These are phyloP conservation scores for Myocastor coypus DNA, from an alignment of 2,113 vertebrate genomes.

Conservation along the genomic window DNA sequence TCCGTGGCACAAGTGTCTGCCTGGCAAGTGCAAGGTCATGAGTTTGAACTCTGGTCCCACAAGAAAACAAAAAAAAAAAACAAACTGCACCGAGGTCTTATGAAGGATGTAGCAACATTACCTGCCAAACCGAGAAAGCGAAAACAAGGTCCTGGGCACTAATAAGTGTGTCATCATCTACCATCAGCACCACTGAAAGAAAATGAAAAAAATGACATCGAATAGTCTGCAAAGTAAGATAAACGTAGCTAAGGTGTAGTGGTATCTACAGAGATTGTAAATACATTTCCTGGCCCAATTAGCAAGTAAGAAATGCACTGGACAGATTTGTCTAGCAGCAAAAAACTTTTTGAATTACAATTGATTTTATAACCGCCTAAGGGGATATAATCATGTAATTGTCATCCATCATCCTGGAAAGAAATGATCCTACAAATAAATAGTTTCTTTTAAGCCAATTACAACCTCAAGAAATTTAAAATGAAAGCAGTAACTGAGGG, in stretches of 20 bases:
- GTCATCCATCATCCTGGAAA: conserved; percentile 37
- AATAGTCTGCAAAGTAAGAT: conserved; percentile 43
- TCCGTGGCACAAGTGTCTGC: too few species aligned
- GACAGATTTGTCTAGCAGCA: conserved; percentile 5
- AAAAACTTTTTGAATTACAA: not conserved
- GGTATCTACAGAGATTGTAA: not conserved
- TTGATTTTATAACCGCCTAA: conserved; percentile 20
- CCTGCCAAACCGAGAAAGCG: conserved; percentile 98
- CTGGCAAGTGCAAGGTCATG: too few species aligned
- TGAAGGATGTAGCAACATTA: conserved; percentile 83
- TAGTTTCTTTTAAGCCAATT: conserved; percentile 54
- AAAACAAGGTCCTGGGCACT: conserved; percentile 95
- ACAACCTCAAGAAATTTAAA: not conserved
- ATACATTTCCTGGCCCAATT: not conserved
- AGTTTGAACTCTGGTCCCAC: too few species aligned
- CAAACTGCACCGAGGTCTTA: not conserved
- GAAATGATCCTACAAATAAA: conserved; percentile 39
- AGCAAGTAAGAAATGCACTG: conserved; percentile 43
- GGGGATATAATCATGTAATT: not conserved
- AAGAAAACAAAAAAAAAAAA: not conserved
- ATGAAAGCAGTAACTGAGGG: not conserved
- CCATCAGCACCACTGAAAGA: conserved; percentile 93
- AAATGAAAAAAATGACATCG: conserved; percentile 35
- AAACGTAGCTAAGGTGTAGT: not conserved
- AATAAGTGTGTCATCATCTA: conserved; percentile 95